Evolutionary conservation across 1,140 invertebrate species (phyloP).

Genomic region (Magallana ariakensis): DNA sequence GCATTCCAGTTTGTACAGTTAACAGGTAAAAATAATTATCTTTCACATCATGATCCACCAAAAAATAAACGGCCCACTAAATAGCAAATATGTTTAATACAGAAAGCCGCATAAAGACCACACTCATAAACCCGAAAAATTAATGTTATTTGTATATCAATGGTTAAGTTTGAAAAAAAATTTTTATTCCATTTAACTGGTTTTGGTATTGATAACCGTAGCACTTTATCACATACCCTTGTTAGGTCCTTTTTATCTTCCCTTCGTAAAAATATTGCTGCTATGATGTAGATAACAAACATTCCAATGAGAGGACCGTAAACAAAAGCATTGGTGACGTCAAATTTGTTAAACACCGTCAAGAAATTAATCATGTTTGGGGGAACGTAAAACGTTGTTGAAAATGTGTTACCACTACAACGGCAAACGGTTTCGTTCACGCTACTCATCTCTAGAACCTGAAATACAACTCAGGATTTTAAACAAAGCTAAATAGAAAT

Average conservation of each 20-base stretch:
- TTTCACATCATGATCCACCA: conserved; percentile 56
- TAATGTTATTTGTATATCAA: too few species aligned
- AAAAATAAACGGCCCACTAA: conserved; percentile 49
- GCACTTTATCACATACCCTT: conserved; percentile 51
- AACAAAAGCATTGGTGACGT: conserved; percentile 64
- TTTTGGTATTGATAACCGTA: neutral
- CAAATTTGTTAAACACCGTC: conserved; percentile 79
- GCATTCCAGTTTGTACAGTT: conserved; percentile 63
- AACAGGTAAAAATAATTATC: conserved; percentile 61
- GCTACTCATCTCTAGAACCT: conserved; percentile 48
- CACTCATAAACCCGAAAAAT: too few species aligned
- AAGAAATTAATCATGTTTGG: conserved; percentile 82
- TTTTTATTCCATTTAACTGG: too few species aligned
- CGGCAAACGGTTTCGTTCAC: conserved; percentile 48
- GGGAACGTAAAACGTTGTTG: conserved; percentile 77
- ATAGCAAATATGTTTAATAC: neutral
- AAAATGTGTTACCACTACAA: conserved; percentile 55
- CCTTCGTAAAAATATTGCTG: conserved; percentile 77
- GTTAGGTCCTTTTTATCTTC: conserved; percentile 77
- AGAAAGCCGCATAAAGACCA: too few species aligned
- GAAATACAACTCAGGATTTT: neutral
- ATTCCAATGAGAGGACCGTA: conserved; percentile 79
- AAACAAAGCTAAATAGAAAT: neutral
- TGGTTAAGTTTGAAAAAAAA: too few species aligned
- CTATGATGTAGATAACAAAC: conserved; percentile 76